Evolutionary conservation across 2,113 vertebrate species (phyloP).

Genomic region (Crotalus tigris): DNA sequence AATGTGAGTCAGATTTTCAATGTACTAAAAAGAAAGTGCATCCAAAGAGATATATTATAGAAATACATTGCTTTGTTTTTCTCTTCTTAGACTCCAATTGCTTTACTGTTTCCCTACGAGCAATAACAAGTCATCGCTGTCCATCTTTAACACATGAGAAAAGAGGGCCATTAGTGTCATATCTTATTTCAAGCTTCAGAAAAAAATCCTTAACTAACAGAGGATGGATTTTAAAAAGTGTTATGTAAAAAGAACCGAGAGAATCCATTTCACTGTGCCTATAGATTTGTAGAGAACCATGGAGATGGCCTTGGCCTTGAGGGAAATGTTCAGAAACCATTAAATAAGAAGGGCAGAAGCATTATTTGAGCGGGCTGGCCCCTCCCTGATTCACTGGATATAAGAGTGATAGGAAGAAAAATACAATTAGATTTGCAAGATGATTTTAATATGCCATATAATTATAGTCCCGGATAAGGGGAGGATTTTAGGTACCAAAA

Average conservation of each 20-base stretch:
- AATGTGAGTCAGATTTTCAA: not conserved
- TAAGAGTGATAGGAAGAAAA: not conserved
- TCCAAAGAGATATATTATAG: not conserved
- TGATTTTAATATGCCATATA: not conserved
- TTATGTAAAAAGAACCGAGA: not conserved
- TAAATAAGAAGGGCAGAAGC: not conserved
- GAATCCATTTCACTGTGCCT: not conserved
- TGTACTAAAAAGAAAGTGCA: not conserved
- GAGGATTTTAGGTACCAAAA: not conserved
- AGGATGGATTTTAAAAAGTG: not conserved
- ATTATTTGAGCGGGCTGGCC: not conserved
- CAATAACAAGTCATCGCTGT: not conserved
- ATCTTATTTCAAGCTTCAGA: not conserved
- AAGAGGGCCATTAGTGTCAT: not conserved
- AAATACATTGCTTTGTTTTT: not conserved
- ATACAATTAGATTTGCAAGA: not conserved
- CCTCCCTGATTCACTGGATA: not conserved
- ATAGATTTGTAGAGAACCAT: not conserved
- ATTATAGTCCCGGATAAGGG: not conserved
- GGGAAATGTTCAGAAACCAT: not conserved
- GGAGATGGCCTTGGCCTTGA: not conserved
- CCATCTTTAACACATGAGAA: not conserved
- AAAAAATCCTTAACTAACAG: not conserved
- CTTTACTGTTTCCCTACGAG: not conserved
- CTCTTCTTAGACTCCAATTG: not conserved